phyloP scores from a whole-genome alignment of 2,888 invertebrate genomes.

The Onthophagus sagittarius region DNA sequence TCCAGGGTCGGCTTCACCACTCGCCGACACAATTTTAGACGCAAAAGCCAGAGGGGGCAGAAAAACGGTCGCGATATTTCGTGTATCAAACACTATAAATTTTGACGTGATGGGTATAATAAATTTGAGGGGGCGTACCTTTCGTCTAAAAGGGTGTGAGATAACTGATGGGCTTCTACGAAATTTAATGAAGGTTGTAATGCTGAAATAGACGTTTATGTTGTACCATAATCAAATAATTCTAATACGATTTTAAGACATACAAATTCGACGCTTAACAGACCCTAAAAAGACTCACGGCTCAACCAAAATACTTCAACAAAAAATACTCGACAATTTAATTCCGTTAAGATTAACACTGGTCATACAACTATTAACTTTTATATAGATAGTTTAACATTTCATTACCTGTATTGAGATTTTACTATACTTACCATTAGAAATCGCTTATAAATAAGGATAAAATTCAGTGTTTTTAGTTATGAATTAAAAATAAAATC shows the following conservation, averaged over 20 bases:
- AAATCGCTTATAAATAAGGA: neutral
- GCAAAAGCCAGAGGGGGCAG: constrained; percentile 6
- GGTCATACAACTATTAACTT: too few relatives aligned
- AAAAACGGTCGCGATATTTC: constrained; percentile 14
- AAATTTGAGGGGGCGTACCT: constrained; percentile 1
- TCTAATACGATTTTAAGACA: constrained; percentile 13
- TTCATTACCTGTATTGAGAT: too few relatives aligned
- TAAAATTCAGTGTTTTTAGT: neutral
- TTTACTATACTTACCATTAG: neutral
- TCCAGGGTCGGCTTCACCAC: constrained; percentile 8
- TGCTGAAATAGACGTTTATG: neutral
- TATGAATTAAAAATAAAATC: constrained; percentile 17
- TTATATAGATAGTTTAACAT: too few relatives aligned
- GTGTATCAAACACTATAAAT: constrained; percentile 16
- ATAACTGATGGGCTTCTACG: constrained; percentile 8
- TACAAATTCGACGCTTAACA: too few relatives aligned
- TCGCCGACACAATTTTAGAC: constrained; percentile 17
- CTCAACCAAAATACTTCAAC: too few relatives aligned
- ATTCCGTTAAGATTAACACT: too few relatives aligned
- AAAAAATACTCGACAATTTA: too few relatives aligned
- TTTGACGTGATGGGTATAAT: constrained; percentile 7
- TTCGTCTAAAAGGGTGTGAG: neutral
- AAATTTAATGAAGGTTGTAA: constrained; percentile 12
- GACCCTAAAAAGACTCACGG: too few relatives aligned
- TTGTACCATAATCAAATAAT: constrained; percentile 16